Evolutionary conservation across 1,140 invertebrate genomes (phyloP), one percentile per base, ranked within the genome.

Genomic region (Gyrodactylus salaris): DNA sequence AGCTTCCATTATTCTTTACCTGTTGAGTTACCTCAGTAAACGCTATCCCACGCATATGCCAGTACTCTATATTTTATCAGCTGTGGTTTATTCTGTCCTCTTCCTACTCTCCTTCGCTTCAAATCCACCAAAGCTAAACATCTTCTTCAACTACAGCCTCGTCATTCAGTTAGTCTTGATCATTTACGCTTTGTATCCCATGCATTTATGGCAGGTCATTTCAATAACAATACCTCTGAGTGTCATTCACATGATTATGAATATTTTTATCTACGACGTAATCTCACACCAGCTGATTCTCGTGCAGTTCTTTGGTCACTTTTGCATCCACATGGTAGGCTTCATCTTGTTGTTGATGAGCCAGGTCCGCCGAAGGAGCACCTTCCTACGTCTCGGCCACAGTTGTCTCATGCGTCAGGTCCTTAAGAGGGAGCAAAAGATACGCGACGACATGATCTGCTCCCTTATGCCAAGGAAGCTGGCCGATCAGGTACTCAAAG

Each of bases 381-480:
- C 70, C 25, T 71, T 71, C 25, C 25, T 71, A 71, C 25, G 25
- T 20, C 70, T 71, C 26, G 70, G 70, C 1, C 70, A 71, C 20
- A 25, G 70, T 25, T 21, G 21, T 71, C 24, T 24, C 25, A 7
- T 71, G 25, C 7, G 25, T 23, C 70, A 25, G 26, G 70, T 25
- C 25, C 21, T 71, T 71, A 7, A 25, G 26, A 25, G 1, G 1
- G 70, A 71, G 25, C 70, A 71, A 71, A 71, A 71, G 26, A 25
- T 25, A 19, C 21, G 25, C 25, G 70, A 71, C 2, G 70, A 71
- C 20, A 71, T 71, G 70, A 71, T 71, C 25, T 25, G 25, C 1
- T 71, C 70, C 16, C 23, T 71, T 1, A 71, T 71, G 70, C 70
- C 70, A 2, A 25, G 20, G 1, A 25, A 71, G 7, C 19, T 71